Evolutionary conservation across 2,113 vertebrate species (phyloP).

Genomic region (Pionites leucogaster): DNA sequence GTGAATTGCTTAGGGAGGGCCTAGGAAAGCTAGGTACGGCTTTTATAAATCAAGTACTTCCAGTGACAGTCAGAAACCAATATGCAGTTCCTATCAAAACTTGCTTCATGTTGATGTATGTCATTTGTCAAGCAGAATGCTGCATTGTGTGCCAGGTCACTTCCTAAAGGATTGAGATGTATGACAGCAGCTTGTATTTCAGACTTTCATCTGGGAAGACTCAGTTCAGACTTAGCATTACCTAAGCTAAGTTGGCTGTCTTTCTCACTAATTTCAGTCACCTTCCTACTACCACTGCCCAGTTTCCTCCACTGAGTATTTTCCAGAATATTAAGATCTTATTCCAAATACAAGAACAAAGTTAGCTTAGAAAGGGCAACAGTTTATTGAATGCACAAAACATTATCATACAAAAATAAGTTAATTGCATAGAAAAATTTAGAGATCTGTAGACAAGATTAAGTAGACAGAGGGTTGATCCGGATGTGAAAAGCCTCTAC

Average conservation of each 20-base stretch:
- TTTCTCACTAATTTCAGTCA: background rate
- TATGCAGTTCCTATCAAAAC: background rate
- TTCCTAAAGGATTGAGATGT: background rate
- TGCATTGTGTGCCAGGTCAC: background rate
- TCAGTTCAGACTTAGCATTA: background rate
- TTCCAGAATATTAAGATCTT: background rate
- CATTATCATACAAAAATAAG: background rate
- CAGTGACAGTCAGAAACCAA: background rate
- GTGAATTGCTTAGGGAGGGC: background rate
- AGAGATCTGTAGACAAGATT: background rate
- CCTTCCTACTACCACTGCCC: background rate
- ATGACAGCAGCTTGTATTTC: background rate
- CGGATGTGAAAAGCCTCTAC: background rate
- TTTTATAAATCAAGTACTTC: background rate
- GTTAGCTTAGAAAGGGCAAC: background rate
- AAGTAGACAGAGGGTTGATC: background rate
- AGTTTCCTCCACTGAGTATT: background rate
- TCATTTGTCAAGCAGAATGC: background rate
- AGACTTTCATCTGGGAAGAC: background rate
- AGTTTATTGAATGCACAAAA: background rate
- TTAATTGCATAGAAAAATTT: background rate
- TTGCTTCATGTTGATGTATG: background rate
- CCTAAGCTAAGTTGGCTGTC: background rate
- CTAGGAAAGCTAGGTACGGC: background rate
- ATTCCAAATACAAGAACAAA: background rate